Conservation (phyloP, 2,888 invertebrate species). For the Antheraea assamensis region DNA sequence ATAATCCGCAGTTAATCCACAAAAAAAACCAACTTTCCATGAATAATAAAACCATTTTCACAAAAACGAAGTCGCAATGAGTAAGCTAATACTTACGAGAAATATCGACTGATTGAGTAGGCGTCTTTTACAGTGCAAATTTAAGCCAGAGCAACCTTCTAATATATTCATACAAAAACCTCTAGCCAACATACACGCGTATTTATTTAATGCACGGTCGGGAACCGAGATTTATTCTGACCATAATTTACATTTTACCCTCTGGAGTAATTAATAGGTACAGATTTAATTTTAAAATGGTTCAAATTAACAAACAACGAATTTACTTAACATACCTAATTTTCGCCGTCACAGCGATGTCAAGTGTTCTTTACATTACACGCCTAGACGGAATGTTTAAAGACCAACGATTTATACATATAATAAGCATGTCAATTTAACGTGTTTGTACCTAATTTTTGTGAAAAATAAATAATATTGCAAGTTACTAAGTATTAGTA, state of each 20-base stretch:
- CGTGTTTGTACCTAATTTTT: no score
- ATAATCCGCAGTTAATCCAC: no score
- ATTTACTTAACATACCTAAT: neutral
- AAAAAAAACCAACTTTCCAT: no score
- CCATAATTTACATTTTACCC: slow-evolving; percentile 37
- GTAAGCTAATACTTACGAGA: neutral
- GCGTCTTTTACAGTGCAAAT: neutral
- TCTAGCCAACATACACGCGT: slow-evolving; percentile 7
- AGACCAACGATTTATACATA: no score
- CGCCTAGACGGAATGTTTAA: no score
- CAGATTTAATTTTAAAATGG: slow-evolving; percentile 27
- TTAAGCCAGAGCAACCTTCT: neutral
- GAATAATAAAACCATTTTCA: no score
- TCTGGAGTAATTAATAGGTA: slow-evolving; percentile 30
- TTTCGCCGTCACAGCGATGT: neutral
- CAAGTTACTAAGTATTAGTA: no score
- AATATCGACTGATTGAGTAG: neutral
- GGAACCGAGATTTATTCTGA: slow-evolving; percentile 39
- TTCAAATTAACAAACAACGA: slow-evolving; percentile 9
- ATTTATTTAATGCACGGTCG: slow-evolving; percentile 26
- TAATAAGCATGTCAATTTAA: no score
- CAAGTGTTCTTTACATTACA: neutral
- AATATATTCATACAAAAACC: slow-evolving; percentile 13
- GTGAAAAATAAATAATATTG: no score
- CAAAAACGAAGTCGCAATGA: no score